Base-by-base conservation (phyloP, 1,140 invertebrate species). In the Diorhabda elongata region DNA sequence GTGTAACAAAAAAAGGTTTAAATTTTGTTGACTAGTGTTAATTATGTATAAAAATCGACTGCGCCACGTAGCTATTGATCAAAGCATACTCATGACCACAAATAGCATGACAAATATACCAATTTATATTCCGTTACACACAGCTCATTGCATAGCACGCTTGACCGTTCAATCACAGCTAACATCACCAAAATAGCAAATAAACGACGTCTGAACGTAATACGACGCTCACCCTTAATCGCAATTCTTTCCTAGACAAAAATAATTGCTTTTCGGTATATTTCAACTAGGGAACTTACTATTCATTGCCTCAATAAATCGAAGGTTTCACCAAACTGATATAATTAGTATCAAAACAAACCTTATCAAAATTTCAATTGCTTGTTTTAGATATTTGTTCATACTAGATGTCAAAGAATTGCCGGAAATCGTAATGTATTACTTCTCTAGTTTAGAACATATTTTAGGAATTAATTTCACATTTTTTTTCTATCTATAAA, bases 101-200 rank as follows among this genome's bases (percentile, higher is more conserved):
- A 66, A 45, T 66, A 41, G 52, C 58, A 70, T 61, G 71, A 72
- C 68, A 77, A 78, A 78, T 78, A 69, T 74, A 71, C 74, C 73
- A 76, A 78, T 78, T 78, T 78, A 78, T 78, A 78, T 78, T 73
- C 77, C 63, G 74, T 78, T 78, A 78, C 70, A 67, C 66, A 68
- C 74, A 68, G 70, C 52, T 71, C 74, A 76, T 76, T 74, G 75
- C 67, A 44, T 71, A 26, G 41, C 64, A 73, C 70, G 73, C 69
- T 73, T 74, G 70, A 72, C 68, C 73, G 72, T 73, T 73, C 72
- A 72, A 73, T 74, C 71, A 77, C 67, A 11, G 11, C 66, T 61
- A 58, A 69, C 70, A 72, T 68, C 64, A 68, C 74, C 71, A 72
- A 75, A 26, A 71, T 52, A 52, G 63, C 65, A 66, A 59, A 42